phyloP scores from a whole-genome alignment of 2,113 vertebrate genomes.

The Thamnophis sirtalis region DNA sequence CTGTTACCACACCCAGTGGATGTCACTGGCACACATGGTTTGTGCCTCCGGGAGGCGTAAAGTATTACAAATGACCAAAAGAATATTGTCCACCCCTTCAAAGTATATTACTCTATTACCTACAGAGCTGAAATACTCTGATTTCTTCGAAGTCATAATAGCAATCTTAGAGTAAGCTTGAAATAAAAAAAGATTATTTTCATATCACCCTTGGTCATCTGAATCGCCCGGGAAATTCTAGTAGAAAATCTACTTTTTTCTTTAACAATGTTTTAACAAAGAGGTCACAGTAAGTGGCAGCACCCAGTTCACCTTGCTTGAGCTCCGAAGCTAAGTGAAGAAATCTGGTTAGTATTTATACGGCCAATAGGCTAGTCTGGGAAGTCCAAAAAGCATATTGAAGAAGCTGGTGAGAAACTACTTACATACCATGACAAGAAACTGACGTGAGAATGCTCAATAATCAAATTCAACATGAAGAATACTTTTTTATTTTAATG shows the following conservation, averaged over 20 bases:
- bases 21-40: background rate
- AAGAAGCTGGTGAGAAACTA: background rate
- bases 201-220: background rate
- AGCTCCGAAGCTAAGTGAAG: background rate
- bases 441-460: background rate
- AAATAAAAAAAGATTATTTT: background rate
- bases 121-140: background rate
- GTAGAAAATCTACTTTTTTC: background rate
- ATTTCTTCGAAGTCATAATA: background rate
- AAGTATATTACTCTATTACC: background rate
- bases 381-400: background rate
- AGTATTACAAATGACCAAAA: background rate
- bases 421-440: background rate
- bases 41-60: background rate
- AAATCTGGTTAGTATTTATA: background rate
- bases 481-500: background rate
- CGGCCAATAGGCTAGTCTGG: background rate
- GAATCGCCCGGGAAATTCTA: background rate
- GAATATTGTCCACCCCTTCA: background rate
- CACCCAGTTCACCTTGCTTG: background rate
- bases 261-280: background rate
- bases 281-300: background rate
- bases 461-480: background rate
- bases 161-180: background rate
- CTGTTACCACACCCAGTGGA: background rate